phyloP scores from a whole-genome alignment of 2,797 vertebrate species.

The Luscinia luscinia region DNA sequence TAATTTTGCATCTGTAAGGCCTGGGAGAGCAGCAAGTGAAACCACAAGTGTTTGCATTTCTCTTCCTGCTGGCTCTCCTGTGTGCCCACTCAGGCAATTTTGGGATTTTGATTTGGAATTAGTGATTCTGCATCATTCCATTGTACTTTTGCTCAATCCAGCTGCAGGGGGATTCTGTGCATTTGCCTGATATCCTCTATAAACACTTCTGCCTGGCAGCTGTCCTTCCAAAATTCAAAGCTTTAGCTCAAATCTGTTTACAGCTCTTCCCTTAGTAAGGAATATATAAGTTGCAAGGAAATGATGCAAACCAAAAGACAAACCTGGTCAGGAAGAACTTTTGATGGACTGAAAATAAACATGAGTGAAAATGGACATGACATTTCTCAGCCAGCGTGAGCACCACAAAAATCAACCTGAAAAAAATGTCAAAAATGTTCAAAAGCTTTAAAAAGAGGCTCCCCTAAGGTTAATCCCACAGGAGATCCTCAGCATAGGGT shows the following conservation, averaged over 20 bases:
- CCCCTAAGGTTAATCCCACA: neutral
- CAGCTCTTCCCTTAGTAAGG: neutral
- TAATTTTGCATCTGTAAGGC: neutral
- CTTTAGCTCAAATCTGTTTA: neutral
- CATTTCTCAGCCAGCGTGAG: neutral
- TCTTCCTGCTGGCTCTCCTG: neutral
- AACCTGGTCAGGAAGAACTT: neutral
- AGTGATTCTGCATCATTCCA: neutral
- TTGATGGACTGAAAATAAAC: neutral
- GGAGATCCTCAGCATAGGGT: neutral
- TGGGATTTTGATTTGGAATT: neutral
- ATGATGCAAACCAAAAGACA: neutral
- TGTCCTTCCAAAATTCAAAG: neutral
- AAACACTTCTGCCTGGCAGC: neutral
- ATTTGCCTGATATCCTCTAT: neutral
- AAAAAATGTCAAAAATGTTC: accelerated
- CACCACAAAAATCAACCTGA: neutral
- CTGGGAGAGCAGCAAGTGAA: neutral
- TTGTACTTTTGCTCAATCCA: neutral
- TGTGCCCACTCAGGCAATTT: neutral
- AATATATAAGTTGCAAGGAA: neutral
- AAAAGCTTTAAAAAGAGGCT: neutral
- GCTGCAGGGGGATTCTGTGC: neutral
- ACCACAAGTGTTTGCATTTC: neutral
- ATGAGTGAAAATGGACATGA: neutral